Evolutionary conservation across 1,140 invertebrate genomes (phyloP).

Genomic region (Drosophila pandora): DNA sequence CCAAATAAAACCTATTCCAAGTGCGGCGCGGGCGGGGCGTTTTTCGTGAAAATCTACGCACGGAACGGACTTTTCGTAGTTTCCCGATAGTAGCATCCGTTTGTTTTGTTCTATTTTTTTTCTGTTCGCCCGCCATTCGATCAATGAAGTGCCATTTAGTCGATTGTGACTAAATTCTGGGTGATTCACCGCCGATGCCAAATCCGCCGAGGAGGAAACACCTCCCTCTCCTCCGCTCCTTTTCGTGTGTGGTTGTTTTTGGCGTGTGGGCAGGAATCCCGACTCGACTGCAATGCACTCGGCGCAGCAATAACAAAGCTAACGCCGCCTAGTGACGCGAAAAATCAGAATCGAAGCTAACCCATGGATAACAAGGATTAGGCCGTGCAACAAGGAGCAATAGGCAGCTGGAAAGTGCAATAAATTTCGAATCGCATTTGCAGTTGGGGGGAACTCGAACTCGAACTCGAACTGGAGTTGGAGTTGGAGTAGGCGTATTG

Average conservation of each 20-base stretch:
- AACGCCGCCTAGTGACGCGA: slow-evolving; percentile 2
- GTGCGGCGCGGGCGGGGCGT: slow-evolving; percentile 51
- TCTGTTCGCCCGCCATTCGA: slow-evolving; percentile 30
- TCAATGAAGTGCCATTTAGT: slow-evolving; percentile 11
- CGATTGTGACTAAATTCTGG: slow-evolving; percentile 18
- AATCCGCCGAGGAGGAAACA: slow-evolving; percentile 10
- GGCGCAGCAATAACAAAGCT: slow-evolving; percentile 41
- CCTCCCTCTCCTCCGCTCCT: background rate
- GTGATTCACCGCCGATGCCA: slow-evolving; percentile 34
- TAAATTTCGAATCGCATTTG: slow-evolving; percentile 20
- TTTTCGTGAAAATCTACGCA: slow-evolving; percentile 60
- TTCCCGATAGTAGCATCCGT: slow-evolving; percentile 49
- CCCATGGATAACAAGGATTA: background rate
- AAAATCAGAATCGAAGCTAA: background rate
- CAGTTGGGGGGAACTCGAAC: slow-evolving; percentile 40
- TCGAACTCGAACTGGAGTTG: slow-evolving; percentile 37
- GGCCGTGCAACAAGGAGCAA: background rate
- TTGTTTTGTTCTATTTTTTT: slow-evolving; percentile 48
- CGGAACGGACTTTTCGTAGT: slow-evolving; percentile 57
- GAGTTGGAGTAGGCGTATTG: slow-evolving; percentile 25
- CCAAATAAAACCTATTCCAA: slow-evolving; percentile 1
- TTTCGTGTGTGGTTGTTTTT: slow-evolving; percentile 1
- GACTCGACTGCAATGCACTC: slow-evolving; percentile 37
- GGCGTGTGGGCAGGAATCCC: slow-evolving; percentile 1
- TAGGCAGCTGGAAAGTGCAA: slow-evolving; percentile 15